Evolutionary conservation across 2,797 vertebrate species (phyloP).

Genomic region (Sciurus vulgaris): DNA sequence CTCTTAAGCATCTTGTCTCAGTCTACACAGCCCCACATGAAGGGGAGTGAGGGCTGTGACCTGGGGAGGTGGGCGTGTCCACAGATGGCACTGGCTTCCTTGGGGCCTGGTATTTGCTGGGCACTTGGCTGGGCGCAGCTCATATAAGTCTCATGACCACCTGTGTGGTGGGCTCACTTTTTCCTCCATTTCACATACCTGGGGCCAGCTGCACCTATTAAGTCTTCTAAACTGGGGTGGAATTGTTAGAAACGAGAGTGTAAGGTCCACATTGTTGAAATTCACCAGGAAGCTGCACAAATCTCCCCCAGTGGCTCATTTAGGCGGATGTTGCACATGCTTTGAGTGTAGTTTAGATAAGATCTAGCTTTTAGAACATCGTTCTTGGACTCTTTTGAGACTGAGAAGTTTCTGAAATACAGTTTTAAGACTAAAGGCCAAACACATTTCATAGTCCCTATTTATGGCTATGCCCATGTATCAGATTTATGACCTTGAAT

Average conservation of each 20-base stretch:
- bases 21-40: not conserved
- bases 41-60: not conserved
- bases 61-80: not conserved
- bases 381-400: not conserved
- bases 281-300: not conserved
- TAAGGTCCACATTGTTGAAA: not conserved
- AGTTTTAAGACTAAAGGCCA: not conserved
- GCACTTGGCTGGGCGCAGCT: not conserved
- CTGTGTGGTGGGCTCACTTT: not conserved
- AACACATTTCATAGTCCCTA: not conserved
- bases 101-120: not conserved
- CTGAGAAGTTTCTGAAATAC: not conserved
- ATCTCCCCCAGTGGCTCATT: not conserved
- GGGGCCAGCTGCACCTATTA: not conserved
- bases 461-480: not conserved
- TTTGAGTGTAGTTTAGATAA: not conserved
- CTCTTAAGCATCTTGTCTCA: not conserved
- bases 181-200: not conserved
- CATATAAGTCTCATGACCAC: not conserved
- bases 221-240: not conserved
- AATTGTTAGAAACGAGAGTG: not conserved
- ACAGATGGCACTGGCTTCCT: accelerated
- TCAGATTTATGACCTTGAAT: not conserved
- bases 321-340: accelerated
- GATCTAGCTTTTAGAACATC: not conserved